Evolutionary conservation across 2,888 invertebrate genomes (phyloP).

Genomic region (Brachycybe producta): DNA sequence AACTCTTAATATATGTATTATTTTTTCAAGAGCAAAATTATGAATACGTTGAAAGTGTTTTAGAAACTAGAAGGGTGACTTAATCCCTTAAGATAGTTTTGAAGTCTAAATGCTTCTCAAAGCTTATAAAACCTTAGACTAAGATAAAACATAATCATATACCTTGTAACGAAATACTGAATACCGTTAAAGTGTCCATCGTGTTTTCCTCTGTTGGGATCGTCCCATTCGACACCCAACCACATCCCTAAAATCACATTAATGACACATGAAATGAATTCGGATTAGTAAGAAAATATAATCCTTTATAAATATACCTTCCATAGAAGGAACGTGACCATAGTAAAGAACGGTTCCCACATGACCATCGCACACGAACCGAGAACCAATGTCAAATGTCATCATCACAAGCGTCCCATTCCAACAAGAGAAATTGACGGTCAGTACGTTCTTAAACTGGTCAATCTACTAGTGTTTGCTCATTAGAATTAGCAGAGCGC

Average conservation of each 20-base stretch:
- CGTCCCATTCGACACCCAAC: conserved; percentile 97
- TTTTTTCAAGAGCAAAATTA: too few relatives aligned
- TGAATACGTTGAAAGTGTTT: too few relatives aligned
- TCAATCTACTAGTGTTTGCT: too few relatives aligned
- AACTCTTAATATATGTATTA: too few relatives aligned
- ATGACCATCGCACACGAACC: conserved; percentile 39
- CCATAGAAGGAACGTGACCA: conserved; percentile 53
- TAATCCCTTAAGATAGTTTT: too few relatives aligned
- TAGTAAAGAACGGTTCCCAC: conserved; percentile 58
- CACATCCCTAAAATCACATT: conserved; percentile 52
- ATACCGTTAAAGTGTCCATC: conserved; percentile 69
- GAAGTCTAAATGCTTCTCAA: too few relatives aligned
- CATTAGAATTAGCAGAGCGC: too few relatives aligned
- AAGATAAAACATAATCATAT: background rate
- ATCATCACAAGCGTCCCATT: too few relatives aligned
- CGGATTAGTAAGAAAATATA: background rate
- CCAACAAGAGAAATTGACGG: too few relatives aligned
- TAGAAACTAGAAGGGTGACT: too few relatives aligned
- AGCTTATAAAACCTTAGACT: too few relatives aligned
- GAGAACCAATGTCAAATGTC: conserved; percentile 32
- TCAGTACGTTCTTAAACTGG: too few relatives aligned
- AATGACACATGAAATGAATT: conserved; percentile 6
- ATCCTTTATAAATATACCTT: conserved; percentile 24
- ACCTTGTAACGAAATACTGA: conserved; percentile 56
- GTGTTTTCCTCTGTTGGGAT: conserved; percentile 75